Evolutionary conservation across 37 sponge, comb jelly and placozoan species (phyloP).

Genomic region (Corticium candelabrum): DNA sequence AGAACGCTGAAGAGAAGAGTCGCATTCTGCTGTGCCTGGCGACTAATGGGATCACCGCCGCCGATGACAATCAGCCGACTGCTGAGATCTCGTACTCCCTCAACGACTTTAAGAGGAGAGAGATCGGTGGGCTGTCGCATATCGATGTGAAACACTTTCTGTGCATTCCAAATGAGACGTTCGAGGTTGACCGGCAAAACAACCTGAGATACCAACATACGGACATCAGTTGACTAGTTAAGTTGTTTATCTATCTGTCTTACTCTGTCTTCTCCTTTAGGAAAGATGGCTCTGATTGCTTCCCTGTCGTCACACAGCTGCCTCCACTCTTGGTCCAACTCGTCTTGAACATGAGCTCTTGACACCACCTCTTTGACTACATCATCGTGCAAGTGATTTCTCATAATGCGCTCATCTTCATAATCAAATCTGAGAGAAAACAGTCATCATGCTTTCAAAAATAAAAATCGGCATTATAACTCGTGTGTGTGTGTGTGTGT

Average conservation of each 20-base stretch:
- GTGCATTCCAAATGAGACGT: conserved; percentile 94
- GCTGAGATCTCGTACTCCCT: conserved; percentile 61
- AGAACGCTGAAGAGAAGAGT: conserved; percentile 84
- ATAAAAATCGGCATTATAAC: too few species aligned
- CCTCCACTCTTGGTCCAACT: conserved; percentile 70
- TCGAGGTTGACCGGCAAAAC: conserved; percentile 71
- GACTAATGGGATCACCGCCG: conserved; percentile 80
- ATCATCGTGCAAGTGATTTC: conserved; percentile 56
- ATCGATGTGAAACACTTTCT: conserved; percentile 90
- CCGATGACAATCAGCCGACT: conserved; percentile 79
- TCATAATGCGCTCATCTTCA: too few species aligned
- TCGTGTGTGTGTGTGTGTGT: not conserved
- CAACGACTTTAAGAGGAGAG: conserved; percentile 79
- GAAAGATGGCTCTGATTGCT: conserved; percentile 73
- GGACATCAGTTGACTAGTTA: not conserved
- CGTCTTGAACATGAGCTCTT: conserved; percentile 49
- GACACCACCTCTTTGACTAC: conserved; percentile 65
- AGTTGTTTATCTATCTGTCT: not conserved
- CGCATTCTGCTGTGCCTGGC: conserved; percentile 87
- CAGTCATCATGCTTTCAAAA: too few species aligned
- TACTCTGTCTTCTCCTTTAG: conserved; percentile 65
- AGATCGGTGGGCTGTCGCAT: conserved; percentile 63
- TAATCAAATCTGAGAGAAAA: too few species aligned
- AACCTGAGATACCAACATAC: not conserved
- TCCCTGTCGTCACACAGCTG: conserved; percentile 79